A percentile compares a stretch with the other conserved stretches of the same genome.
Conservation (phyloP, 2,888 invertebrate genomes). For the Volucella inflata region DNA sequence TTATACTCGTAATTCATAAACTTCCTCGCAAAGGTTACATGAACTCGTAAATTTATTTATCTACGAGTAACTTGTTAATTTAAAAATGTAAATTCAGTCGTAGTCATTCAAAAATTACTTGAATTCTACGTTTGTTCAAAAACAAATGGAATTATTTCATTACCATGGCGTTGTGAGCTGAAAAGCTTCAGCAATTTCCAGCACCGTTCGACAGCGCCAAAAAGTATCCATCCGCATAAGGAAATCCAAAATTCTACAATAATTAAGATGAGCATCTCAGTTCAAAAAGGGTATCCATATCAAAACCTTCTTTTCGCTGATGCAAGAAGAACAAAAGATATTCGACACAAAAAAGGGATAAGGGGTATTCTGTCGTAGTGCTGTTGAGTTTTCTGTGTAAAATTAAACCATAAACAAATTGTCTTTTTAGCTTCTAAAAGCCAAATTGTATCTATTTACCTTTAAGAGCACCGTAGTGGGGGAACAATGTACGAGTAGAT, state of each 20-base stretch:
- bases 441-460: slow-evolving; percentile 28
- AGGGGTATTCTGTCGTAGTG: slow-evolving; percentile 27
- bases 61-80: no score
- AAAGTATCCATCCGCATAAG: neutral
- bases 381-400: slow-evolving; percentile 44
- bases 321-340: no score
- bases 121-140: neutral
- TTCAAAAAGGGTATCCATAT: slow-evolving; percentile 20
- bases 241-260: slow-evolving; percentile 22
- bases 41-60: no score
- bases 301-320: slow-evolving; percentile 15
- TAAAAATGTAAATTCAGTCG: no score
- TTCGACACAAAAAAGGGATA: slow-evolving; percentile 8
- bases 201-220: neutral
- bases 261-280: slow-evolving; percentile 24
- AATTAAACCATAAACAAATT: slow-evolving; percentile 59
- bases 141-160: neutral
- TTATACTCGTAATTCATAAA: no score
- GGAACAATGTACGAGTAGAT: slow-evolving; percentile 27
- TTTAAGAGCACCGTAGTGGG: slow-evolving; percentile 7
- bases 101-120: no score
- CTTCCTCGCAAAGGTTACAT: no score
- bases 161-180: neutral
- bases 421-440: slow-evolving; percentile 52
- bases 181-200: neutral